Percentiles rank a stretch among this genome's conserved stretches.
Evolutionary conservation across 1,140 invertebrate species (phyloP).

Genomic region (Ceratina calcarata): DNA sequence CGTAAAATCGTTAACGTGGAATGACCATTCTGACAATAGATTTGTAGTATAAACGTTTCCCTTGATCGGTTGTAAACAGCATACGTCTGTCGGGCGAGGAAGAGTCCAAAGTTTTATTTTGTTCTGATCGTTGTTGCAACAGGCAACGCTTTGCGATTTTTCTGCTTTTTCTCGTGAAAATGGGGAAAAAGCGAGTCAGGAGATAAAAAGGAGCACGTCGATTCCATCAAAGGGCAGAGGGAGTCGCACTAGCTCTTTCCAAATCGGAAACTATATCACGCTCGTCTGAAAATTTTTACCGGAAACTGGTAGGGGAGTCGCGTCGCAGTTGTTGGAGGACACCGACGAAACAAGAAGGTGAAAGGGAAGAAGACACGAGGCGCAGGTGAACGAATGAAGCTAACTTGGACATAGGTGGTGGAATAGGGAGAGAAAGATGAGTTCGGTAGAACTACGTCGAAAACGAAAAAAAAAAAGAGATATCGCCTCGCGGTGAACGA

Average conservation of each 20-base stretch:
- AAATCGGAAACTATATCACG: constrained; percentile 52
- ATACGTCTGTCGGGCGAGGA: constrained; percentile 7
- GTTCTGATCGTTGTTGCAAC: constrained; percentile 18
- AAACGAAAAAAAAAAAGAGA: constrained; percentile 40
- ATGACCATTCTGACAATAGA: too few species aligned
- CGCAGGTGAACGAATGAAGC: constrained; percentile 1
- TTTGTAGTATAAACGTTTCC: not conserved
- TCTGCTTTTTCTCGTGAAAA: constrained; percentile 9
- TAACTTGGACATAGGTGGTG: not conserved
- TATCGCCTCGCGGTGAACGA: constrained; percentile 60
- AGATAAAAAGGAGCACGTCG: not conserved
- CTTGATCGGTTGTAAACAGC: constrained; percentile 18
- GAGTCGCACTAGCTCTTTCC: constrained; percentile 37
- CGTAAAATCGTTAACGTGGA: not conserved
- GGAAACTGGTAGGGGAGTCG: constrained; percentile 47
- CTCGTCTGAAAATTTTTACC: constrained; percentile 57
- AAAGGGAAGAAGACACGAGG: not conserved
- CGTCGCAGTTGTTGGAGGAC: constrained; percentile 28
- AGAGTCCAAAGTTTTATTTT: not conserved
- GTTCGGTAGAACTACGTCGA: constrained; percentile 18
- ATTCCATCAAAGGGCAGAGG: constrained; percentile 53
- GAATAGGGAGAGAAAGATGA: not conserved
- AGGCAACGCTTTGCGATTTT: constrained; percentile 34
- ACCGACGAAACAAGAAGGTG: constrained; percentile 4
- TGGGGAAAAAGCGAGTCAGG: not conserved